Percentiles rank a stretch among this genome's conserved stretches.
These are phyloP conservation scores for Clanis bilineata DNA, from an alignment of 2,888 invertebrate genomes.

Conservation along the genomic window DNA sequence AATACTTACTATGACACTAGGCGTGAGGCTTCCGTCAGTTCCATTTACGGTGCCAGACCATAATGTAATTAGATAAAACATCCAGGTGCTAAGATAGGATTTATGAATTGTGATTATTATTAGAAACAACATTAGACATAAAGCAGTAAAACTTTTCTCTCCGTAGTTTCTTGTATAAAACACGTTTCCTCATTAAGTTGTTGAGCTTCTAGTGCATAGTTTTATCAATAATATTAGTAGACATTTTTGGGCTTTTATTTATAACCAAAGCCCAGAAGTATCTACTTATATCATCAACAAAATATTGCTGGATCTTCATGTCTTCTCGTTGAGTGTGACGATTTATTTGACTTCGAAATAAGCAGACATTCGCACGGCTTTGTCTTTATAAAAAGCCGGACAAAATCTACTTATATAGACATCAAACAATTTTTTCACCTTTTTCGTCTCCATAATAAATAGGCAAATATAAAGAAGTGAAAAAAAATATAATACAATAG, in stretches of 20 bases:
- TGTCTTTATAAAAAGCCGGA: constrained; percentile 33
- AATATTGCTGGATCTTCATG: constrained; percentile 14
- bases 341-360: constrained; percentile 21
- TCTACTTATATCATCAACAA: constrained; percentile 46
- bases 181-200: background rate
- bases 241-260: constrained; percentile 33
- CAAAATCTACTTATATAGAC: constrained; percentile 30
- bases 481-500: background rate
- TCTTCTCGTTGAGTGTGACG: background rate
- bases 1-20: background rate
- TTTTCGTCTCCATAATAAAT: background rate
- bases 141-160: background rate
- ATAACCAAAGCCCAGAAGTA: constrained; percentile 38
- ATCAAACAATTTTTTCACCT: background rate
- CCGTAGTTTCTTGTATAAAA: background rate
- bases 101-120: no score
- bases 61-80: no score
- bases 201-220: background rate
- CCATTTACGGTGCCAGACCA: no score
- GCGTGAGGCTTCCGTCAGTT: no score
- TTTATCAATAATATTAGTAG: constrained; percentile 31
- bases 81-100: no score
- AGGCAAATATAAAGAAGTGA: background rate
- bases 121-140: no score
- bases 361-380: constrained; percentile 36